Evolutionary conservation across 2,888 invertebrate genomes (phyloP).

Genomic region (Eupithecia subfuscata): DNA sequence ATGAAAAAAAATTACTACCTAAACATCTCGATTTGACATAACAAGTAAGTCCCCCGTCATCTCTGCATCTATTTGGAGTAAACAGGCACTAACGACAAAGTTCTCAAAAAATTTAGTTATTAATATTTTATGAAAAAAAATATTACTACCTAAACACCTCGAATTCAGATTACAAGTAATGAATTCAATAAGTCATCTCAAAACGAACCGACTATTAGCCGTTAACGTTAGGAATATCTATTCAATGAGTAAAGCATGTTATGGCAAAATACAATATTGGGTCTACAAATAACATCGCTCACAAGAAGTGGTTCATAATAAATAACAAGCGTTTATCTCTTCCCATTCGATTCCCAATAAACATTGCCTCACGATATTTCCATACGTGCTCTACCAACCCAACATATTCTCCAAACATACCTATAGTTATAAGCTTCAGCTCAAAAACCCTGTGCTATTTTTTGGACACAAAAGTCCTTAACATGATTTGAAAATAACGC

Average conservation of each 20-base stretch:
- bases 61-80: neutral
- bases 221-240: neutral
- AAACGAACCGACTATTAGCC: neutral
- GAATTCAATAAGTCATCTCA: neutral
- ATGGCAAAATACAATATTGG: neutral
- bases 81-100: neutral
- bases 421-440: neutral
- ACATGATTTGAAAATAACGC: neutral
- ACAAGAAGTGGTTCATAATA: slow-evolving; percentile 1
- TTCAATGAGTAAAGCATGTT: neutral
- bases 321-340: slow-evolving; percentile 9
- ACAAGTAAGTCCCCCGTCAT: too few species aligned
- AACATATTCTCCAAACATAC: neutral
- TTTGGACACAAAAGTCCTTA: neutral
- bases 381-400: slow-evolving; percentile 17
- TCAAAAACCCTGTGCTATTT: neutral
- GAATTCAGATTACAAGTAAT: too few species aligned
- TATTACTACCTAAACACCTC: too few species aligned
- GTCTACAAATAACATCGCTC: neutral
- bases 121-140: too few species aligned
- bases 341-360: slow-evolving; percentile 18
- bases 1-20: too few species aligned
- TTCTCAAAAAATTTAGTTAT: too few species aligned
- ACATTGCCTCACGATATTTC: slow-evolving; percentile 20
- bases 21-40: too few species aligned